A percentile compares a stretch with the other conserved stretches of the same genome.
Conservation (phyloP, 2,797 vertebrate species). For the Eospalax fontanierii region DNA sequence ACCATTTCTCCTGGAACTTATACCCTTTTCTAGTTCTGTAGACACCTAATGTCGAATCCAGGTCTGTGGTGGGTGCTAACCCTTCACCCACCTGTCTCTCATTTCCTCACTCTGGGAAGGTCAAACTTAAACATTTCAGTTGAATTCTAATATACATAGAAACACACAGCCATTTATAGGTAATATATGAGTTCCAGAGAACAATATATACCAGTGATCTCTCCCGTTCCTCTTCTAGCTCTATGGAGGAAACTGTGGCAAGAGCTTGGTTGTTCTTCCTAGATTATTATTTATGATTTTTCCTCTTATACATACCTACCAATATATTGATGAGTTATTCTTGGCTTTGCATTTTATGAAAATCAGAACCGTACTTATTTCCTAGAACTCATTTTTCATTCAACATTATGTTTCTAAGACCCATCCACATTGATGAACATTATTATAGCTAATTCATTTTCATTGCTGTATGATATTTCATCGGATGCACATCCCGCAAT, state of each 20-base stretch:
- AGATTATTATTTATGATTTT: slow-evolving; percentile 3
- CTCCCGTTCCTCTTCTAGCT: not conserved
- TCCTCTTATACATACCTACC: not conserved
- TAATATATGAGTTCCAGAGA: not conserved
- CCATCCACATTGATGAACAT: too few relatives aligned
- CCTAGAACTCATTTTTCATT: not conserved
- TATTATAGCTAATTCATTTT: too few relatives aligned
- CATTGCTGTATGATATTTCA: too few relatives aligned
- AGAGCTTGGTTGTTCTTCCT: not conserved
- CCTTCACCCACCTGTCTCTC: not conserved
- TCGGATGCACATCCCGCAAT: too few relatives aligned
- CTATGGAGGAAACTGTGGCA: not conserved
- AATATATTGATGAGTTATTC: not conserved
- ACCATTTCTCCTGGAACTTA: not conserved
- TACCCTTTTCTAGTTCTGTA: not conserved
- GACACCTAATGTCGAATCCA: not conserved
- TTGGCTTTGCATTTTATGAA: slow-evolving; percentile 32
- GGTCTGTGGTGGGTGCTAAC: not conserved
- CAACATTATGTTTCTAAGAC: not conserved
- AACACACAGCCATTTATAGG: too few relatives aligned
- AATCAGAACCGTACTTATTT: not conserved
- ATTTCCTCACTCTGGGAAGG: not conserved
- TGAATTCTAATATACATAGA: not conserved
- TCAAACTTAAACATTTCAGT: not conserved
- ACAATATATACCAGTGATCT: not conserved